Base-by-base conservation (phyloP, 1,140 invertebrate species). In the Apis dorsata region DNA sequence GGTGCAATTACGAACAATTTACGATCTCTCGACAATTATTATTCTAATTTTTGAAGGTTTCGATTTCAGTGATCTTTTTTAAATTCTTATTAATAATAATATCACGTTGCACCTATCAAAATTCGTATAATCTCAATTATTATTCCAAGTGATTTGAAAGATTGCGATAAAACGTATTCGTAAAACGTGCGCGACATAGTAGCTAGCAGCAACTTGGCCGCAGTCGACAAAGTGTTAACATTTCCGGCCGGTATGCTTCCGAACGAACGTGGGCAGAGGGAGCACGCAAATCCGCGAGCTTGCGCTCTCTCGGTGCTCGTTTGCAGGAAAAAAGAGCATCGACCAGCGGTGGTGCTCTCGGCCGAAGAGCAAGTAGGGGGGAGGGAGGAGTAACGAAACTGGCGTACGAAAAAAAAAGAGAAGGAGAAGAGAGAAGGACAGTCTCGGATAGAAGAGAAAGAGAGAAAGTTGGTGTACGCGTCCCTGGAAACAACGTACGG, bases 401-500 rank as follows among this genome's bases (percentile, higher is more conserved):
- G 34, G 34, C 34, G 34, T 44, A 44, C 34, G 34, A 34, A 57
- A 69, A 51, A 53, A 34, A 53, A 10, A 34, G 10, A 24, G 15
- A 17, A 28, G 21, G 19, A 12, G 5, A 12, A 34, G 53, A 62
- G 49, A 34, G 62, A 76, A 70, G 59, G 49, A 51, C 60, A 62
- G 44, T 79, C 71, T 68, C 76, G 51, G 0, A 83, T 34, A 44
- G 75, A 57, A 79, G 74, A 73, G 21, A 57, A 49, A 68, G 59
- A 55, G 74, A 72, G 57, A 69, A 86, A 86, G 69, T 53, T 68
- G 81, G 68, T 69, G 71, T 51, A 57, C 53, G 44, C 49, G 57
- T 76, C 74, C 74, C 63, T n/a, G 24, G 66, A 57, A 65, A 83
- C 70, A 71, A 21, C 49, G 69, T 19, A 51, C 49, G 19, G 49